Evolutionary conservation across 2,888 invertebrate species (phyloP).

Genomic region (Andrena haemorrhoa): DNA sequence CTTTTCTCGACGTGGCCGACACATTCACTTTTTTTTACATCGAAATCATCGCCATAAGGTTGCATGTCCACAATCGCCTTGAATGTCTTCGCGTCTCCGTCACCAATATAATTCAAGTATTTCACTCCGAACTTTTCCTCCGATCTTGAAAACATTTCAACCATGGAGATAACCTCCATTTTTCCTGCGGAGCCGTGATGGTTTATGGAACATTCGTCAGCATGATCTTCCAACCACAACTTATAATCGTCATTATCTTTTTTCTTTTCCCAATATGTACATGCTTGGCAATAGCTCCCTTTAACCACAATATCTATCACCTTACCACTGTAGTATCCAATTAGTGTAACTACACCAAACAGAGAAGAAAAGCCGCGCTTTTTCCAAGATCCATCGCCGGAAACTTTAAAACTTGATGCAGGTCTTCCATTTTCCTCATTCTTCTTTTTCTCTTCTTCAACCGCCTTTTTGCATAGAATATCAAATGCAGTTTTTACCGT

Average conservation of each 20-base stretch:
- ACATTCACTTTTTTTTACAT: conserved; percentile 1
- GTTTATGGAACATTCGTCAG: neutral
- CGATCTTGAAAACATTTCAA: conserved; percentile 10
- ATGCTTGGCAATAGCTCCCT: no score
- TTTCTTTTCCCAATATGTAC: neutral
- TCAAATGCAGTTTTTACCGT: no score
- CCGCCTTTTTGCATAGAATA: no score
- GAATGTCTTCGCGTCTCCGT: conserved; percentile 13
- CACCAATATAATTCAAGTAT: conserved; percentile 10
- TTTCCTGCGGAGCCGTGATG: conserved; percentile 1
- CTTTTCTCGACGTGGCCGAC: conserved; percentile 23
- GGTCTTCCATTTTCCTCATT: no score
- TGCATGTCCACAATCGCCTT: neutral
- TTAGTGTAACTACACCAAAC: no score
- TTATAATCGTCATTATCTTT: neutral
- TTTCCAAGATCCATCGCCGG: no score
- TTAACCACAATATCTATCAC: no score
- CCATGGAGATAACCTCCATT: neutral
- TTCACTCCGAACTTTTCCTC: conserved; percentile 1
- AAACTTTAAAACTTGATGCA: no score
- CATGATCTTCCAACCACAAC: neutral
- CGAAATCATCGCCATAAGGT: neutral
- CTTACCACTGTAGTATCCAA: no score
- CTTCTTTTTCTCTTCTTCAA: no score
- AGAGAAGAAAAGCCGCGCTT: no score